Evolutionary conservation across 2,888 invertebrate genomes (phyloP).

Genomic region (Neoaliturus tenellus): DNA sequence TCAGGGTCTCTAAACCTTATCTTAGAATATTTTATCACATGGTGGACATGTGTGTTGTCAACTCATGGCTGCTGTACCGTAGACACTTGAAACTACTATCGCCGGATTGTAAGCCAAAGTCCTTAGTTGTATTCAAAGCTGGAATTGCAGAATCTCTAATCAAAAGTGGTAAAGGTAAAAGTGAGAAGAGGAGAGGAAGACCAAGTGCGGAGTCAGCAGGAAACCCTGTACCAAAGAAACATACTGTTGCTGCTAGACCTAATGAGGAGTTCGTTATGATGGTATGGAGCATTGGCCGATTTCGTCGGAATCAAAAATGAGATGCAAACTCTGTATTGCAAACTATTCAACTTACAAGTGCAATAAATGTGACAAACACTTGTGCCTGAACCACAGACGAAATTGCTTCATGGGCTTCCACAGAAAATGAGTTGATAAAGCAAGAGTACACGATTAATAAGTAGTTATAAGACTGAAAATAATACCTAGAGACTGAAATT

Average conservation of each 20-base stretch:
- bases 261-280: conserved; percentile 1
- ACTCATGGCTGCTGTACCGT: conserved; percentile 57
- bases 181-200: neutral
- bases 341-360: neutral
- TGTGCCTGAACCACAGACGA: conserved; percentile 11
- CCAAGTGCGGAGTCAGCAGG: neutral
- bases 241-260: neutral
- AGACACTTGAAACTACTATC: neutral
- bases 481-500: neutral
- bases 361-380: conserved; percentile 8
- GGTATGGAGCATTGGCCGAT: conserved; percentile 14
- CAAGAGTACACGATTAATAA: neutral
- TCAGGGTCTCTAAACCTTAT: conserved; percentile 64
- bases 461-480: neutral
- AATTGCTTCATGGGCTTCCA: conserved; percentile 37
- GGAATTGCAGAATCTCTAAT: neutral
- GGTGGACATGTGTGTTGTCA: conserved; percentile 64
- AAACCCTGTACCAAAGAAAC: neutral
- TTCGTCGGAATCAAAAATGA: neutral
- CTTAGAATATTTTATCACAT: conserved; percentile 65
- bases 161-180: neutral
- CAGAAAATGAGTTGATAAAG: neutral
- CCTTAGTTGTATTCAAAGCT: neutral
- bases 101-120: neutral
- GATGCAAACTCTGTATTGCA: conserved; percentile 17